Evolutionary conservation across 1,140 invertebrate species (phyloP), one percentile per base, ranked within the genome.

Genomic region (Drosophila trapezifrons): DNA sequence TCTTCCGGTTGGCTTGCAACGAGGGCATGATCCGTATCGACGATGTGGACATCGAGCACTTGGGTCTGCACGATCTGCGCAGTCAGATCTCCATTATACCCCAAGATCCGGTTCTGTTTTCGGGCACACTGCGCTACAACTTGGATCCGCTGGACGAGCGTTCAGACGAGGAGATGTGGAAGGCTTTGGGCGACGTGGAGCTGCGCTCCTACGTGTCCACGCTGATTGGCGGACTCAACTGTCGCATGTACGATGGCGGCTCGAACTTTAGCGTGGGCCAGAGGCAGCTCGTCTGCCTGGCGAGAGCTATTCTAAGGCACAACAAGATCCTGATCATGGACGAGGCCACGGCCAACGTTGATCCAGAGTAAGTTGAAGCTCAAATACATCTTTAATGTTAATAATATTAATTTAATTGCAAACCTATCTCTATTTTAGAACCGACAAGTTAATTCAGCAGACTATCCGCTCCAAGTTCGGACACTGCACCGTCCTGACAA

Each of bases 291-390:
- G 86, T 98, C 2, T 97, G 96, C 80, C 91, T 97, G 70, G 96
- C 96, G 2, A 92, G 96, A 73, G 96, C 96, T 2, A 93, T 97
- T 35, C 87, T 97, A 0, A 92, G 95, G 20, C 95, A 95, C 17
- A 96, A 95, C 77, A 96, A 95, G 84, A 94, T 98, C 58, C 92
- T 98, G 0, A 94, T 98, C 15, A 92, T 98, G 83, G 97, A 98
- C 76, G 95, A 96, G 92, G 95, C 95, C 8, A 96, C 95, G 0
- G 95, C 95, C 12, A 95, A 95, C 78, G 94, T 96, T 27, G 95
- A 96, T 92, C 93, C 94, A 62, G 93, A 94, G 94, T 95, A 92
- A 93, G 93, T 92, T 20, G 0, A 25, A 65, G 0, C 1, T 2
- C 2, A 73, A 43, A 55, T 2, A 13, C 2, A 27, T 12, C 4